Evolutionary conservation across 2,113 vertebrate species (phyloP).

Genomic region (Benitochromis conjunctus): DNA sequence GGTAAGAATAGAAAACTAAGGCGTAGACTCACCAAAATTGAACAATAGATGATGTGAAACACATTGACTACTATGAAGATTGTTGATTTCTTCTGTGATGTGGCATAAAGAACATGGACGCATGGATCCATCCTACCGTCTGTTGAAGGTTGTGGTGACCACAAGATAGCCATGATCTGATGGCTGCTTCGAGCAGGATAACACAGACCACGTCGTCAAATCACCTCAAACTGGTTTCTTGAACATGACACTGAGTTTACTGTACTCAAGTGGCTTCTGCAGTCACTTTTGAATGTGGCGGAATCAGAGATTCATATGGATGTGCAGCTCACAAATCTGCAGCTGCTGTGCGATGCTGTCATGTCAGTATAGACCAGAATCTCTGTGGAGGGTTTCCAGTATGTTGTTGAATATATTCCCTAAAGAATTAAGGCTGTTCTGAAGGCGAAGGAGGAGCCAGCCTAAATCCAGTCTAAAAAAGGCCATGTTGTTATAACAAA

Average conservation of each 20-base stretch:
- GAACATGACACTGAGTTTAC: not conserved
- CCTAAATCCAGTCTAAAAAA: not conserved
- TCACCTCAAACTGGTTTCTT: not conserved
- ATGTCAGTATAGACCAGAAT: not conserved
- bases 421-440: not conserved
- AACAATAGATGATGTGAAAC: not conserved
- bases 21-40: not conserved
- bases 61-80: not conserved
- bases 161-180: not conserved
- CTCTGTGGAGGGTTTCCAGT: not conserved
- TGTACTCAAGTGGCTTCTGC: not conserved
- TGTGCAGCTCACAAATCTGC: not conserved
- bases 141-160: not conserved
- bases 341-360: not conserved
- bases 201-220: not conserved
- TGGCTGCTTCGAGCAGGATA: not conserved
- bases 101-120: not conserved
- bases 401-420: not conserved
- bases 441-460: not conserved
- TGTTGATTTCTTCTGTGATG: not conserved
- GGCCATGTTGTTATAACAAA: not conserved
- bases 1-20: not conserved
- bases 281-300: not conserved
- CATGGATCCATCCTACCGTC: not conserved
- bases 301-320: not conserved